Conservation (phyloP, 2,797 vertebrate genomes). For the Crocodylus rhombifer region DNA sequence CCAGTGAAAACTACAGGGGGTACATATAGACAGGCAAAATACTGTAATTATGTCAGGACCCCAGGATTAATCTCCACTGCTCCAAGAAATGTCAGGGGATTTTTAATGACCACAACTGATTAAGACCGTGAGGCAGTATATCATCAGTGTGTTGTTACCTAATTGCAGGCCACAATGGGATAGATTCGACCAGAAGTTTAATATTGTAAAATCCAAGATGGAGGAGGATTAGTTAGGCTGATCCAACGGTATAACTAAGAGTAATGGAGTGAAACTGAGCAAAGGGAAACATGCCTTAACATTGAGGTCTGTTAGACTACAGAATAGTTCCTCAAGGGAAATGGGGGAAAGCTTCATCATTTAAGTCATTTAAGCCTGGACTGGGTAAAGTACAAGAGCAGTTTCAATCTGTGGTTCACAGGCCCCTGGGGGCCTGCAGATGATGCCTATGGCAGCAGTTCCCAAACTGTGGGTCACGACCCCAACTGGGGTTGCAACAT, state of each 20-base stretch:
- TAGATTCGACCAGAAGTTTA: background rate
- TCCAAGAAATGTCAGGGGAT: background rate
- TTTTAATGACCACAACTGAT: fast-evolving
- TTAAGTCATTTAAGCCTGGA: background rate
- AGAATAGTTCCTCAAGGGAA: no score
- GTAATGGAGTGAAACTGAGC: background rate
- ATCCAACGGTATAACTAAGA: background rate
- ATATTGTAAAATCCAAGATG: background rate
- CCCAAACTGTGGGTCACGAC: no score
- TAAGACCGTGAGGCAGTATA: background rate
- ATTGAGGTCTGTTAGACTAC: fast-evolving
- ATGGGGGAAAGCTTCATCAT: background rate
- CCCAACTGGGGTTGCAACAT: no score
- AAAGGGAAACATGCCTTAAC: background rate
- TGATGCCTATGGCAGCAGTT: no score
- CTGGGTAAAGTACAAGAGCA: background rate
- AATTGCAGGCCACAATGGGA: background rate
- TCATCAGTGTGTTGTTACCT: fast-evolving
- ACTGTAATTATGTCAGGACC: background rate
- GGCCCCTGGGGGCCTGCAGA: no score
- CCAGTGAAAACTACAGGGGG: background rate
- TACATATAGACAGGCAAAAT: background rate
- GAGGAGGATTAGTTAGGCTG: background rate
- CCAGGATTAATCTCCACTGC: background rate
- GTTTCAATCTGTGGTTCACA: background rate